Conservation (phyloP, 53 echinoderm and acorn worm genomes). For the Antedon mediterranea region DNA sequence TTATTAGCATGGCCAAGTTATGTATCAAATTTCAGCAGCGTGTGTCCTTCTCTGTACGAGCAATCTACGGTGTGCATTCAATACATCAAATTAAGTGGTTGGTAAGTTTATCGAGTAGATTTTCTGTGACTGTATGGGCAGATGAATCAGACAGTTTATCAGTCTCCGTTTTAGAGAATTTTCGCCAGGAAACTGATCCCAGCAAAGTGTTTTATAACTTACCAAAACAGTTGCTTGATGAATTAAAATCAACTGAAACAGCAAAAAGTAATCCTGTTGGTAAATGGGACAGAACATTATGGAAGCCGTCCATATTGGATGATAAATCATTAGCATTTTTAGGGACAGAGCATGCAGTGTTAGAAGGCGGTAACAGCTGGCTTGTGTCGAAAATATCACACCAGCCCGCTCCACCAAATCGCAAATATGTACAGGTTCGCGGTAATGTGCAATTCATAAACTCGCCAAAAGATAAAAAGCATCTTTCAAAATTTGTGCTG, state of each 20-base stretch:
- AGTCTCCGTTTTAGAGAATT: constrained; percentile 36
- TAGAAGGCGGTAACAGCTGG: constrained; percentile 74
- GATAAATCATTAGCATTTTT: constrained; percentile 59
- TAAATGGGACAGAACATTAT: constrained; percentile 52
- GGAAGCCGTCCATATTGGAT: constrained; percentile 66
- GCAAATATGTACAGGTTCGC: constrained; percentile 29
- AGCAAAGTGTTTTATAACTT: constrained; percentile 63
- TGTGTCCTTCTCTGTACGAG: constrained; percentile 52
- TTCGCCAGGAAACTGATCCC: constrained; percentile 60
- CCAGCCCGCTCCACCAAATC: constrained; percentile 41
- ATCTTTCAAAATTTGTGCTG: constrained; percentile 24
- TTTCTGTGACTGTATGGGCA: constrained; percentile 60
- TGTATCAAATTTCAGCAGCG: constrained; percentile 40
- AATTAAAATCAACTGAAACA: constrained; percentile 19
- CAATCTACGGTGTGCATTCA: constrained; percentile 48
- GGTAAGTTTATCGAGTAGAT: constrained; percentile 55
- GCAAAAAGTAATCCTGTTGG: background rate
- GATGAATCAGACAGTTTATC: constrained; percentile 61
- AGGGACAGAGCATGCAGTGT: constrained; percentile 53
- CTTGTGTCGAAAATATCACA: constrained; percentile 66
- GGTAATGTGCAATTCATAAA: constrained; percentile 60
- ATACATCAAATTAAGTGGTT: constrained; percentile 67
- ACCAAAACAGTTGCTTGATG: constrained; percentile 36
- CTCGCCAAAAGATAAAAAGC: constrained; percentile 10
- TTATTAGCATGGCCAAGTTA: constrained; percentile 69